phyloP scores from a whole-genome alignment of 1,140 invertebrate genomes.

The Drosophila trapezifrons region DNA sequence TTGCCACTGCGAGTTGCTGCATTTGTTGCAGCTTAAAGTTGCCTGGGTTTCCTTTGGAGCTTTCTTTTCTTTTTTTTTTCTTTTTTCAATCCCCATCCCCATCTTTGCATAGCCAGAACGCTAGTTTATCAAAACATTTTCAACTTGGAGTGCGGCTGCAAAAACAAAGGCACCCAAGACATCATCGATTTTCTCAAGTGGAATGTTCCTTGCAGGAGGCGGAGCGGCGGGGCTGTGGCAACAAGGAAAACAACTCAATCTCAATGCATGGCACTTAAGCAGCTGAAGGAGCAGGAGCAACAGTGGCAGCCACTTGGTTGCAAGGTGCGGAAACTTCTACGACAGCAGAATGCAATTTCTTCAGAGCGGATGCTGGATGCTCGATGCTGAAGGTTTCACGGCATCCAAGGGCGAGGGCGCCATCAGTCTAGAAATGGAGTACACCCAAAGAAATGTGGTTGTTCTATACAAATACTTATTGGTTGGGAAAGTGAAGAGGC shows the following conservation, averaged over 20 bases:
- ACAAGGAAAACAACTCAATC: constrained; percentile 73
- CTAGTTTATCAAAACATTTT: constrained; percentile 80
- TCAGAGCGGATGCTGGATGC: constrained; percentile 1
- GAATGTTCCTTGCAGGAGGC: constrained; percentile 21
- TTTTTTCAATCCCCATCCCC: no score
- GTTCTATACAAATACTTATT: background rate
- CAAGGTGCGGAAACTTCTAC: constrained; percentile 70
- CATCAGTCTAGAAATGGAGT: constrained; percentile 3
- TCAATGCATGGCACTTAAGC: constrained; percentile 79
- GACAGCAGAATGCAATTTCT: constrained; percentile 75
- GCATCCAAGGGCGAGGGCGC: background rate
- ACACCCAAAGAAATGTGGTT: constrained; percentile 2
- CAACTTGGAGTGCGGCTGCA: constrained; percentile 77
- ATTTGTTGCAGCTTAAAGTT: constrained; percentile 72
- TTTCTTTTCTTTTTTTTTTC: constrained; percentile 2
- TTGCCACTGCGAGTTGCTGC: constrained; percentile 35
- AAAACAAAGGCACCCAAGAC: constrained; percentile 70
- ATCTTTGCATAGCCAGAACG: constrained; percentile 61
- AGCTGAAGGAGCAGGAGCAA: constrained; percentile 49
- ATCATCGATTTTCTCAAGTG: constrained; percentile 76
- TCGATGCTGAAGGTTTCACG: no score
- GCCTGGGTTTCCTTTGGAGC: constrained; percentile 13
- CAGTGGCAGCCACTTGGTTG: constrained; percentile 63
- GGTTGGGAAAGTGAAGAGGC: no score
- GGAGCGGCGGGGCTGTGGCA: background rate